Conservation (phyloP, 2,888 invertebrate species). For the Pterostichus madidus region DNA sequence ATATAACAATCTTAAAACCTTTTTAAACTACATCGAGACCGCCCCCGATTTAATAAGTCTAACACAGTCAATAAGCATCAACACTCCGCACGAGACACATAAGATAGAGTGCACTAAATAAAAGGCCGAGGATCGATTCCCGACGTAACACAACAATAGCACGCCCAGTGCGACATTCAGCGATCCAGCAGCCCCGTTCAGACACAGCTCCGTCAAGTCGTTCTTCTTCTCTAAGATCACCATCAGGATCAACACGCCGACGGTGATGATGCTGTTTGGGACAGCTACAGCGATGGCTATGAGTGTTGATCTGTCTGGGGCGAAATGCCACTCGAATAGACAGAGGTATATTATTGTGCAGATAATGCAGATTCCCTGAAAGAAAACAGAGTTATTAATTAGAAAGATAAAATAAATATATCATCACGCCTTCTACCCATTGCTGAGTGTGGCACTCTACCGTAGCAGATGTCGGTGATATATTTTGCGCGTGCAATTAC, state of each 20-base stretch:
- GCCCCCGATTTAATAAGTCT: no score
- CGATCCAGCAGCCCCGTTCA: neutral
- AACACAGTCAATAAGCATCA: neutral
- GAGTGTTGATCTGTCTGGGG: neutral
- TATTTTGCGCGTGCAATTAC: no score
- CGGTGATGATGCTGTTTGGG: neutral
- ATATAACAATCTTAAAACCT: no score
- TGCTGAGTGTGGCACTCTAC: no score
- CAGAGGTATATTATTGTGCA: neutral
- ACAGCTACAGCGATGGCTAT: neutral
- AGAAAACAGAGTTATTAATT: neutral
- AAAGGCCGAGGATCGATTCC: neutral
- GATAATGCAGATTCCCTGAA: neutral
- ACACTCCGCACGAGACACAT: neutral
- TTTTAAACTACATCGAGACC: no score
- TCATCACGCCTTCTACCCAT: no score
- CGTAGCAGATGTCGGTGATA: no score
- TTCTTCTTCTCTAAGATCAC: neutral
- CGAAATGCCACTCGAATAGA: neutral
- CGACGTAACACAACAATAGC: neutral
- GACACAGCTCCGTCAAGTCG: constrained; percentile 8
- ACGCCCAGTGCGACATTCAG: neutral
- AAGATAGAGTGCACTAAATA: neutral
- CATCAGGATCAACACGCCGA: neutral
- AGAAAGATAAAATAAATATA: no score